These are phyloP conservation scores for Mesorhabditis sp. DNA, from an alignment of 2,888 invertebrate genomes.

Conservation along the genomic window DNA sequence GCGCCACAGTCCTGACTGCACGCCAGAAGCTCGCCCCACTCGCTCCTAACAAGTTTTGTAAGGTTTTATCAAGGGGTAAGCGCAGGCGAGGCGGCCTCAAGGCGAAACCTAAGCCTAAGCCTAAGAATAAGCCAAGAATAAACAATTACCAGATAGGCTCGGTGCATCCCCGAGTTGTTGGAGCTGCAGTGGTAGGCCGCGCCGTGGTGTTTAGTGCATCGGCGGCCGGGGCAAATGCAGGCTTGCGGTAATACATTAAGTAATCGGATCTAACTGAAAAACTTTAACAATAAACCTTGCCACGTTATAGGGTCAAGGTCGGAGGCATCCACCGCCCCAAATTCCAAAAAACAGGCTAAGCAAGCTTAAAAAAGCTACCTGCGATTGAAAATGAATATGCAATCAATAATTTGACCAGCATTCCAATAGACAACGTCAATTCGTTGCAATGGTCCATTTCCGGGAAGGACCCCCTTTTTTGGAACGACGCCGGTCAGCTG, in stretches of 20 bases:
- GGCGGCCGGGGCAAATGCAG: not conserved
- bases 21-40: not conserved
- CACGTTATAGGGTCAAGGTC: too few relatives aligned
- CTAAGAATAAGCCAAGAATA: not conserved
- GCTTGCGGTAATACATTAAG: not conserved
- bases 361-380: too few relatives aligned
- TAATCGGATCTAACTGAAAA: not conserved
- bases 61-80: too few relatives aligned
- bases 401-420: too few relatives aligned
- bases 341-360: too few relatives aligned
- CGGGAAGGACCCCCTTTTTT: too few relatives aligned
- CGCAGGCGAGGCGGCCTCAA: too few relatives aligned
- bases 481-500: not conserved
- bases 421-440: too few relatives aligned
- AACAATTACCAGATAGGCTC: constrained; percentile 2
- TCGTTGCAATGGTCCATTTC: too few relatives aligned
- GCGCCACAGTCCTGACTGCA: not conserved
- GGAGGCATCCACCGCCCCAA: too few relatives aligned
- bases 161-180: not conserved
- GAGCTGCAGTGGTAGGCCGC: not conserved
- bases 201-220: not conserved
- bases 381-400: too few relatives aligned
- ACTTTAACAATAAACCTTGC: not conserved
- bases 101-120: not conserved
- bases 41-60: not conserved